Evolutionary conservation across 2,113 vertebrate species (phyloP).

Genomic region (Rhegmatorhina hoffmannsi): DNA sequence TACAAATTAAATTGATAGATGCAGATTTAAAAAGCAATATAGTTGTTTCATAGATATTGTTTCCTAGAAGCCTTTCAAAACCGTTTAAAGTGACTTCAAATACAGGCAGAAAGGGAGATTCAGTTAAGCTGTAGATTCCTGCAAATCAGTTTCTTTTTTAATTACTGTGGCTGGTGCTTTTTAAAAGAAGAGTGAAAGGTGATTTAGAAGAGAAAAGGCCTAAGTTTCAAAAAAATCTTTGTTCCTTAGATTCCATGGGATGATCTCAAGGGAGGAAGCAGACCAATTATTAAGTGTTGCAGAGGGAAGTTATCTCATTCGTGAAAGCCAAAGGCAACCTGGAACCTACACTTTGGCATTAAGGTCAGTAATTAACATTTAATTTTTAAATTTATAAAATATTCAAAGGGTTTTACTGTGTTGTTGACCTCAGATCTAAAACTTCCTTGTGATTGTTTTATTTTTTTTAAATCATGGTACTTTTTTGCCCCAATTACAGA

Average conservation of each 20-base stretch:
- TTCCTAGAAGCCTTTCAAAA: neutral
- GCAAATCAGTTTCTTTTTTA: neutral
- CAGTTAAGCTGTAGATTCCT: conserved; percentile 4
- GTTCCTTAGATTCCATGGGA: conserved; percentile 91
- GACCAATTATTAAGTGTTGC: conserved; percentile 93
- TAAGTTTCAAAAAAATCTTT: conserved; percentile 30
- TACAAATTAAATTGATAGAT: neutral
- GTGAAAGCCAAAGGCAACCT: conserved; percentile 96
- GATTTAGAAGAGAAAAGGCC: neutral
- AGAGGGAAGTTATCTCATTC: conserved; percentile 98
- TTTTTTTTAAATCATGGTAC: neutral
- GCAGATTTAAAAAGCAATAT: neutral
- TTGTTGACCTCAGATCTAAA: conserved; percentile 6
- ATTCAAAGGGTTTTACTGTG: conserved; percentile 31
- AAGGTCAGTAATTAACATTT: conserved; percentile 82
- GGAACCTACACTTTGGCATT: conserved; percentile 98
- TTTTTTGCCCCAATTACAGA: conserved; percentile 51
- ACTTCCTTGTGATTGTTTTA: neutral
- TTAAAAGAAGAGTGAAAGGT: neutral
- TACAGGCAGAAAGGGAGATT: conserved; percentile 1
- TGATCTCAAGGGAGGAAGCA: conserved; percentile 96
- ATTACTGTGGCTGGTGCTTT: neutral
- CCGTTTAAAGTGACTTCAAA: conserved; percentile 17
- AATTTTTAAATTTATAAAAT: conserved; percentile 32
- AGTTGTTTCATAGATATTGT: neutral